phyloP scores from a whole-genome alignment of 2,797 vertebrate species.

The Phaenicophaeus curvirostris region DNA sequence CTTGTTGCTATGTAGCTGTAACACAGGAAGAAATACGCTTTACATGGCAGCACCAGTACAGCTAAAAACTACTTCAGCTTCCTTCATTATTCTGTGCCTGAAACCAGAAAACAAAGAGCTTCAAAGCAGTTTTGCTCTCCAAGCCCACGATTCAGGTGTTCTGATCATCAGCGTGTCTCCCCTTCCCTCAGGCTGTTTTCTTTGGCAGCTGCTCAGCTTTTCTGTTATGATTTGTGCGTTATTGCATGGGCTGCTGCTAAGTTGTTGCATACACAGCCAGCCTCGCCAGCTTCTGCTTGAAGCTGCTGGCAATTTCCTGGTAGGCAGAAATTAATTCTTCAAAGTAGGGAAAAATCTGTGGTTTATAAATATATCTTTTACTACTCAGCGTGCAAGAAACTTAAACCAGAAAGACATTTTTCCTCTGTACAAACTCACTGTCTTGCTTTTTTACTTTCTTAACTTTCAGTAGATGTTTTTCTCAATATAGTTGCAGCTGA shows the following conservation, averaged over 20 bases:
- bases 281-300: slow-evolving; percentile 11
- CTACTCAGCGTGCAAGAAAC: background rate
- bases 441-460: background rate
- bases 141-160: slow-evolving; percentile 12
- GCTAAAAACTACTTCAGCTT: background rate
- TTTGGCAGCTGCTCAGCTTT: slow-evolving; percentile 51
- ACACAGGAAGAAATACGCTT: background rate
- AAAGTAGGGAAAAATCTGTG: background rate
- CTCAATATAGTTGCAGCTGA: background rate
- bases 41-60: background rate
- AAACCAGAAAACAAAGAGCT: slow-evolving; percentile 3
- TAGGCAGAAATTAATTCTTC: slow-evolving; percentile 17
- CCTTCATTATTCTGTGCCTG: background rate
- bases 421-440: background rate
- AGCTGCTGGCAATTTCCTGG: slow-evolving; percentile 30
- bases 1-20: background rate
- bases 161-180: background rate
- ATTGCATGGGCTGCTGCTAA: background rate
- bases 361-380: background rate
- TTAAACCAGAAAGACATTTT: background rate
- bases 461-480: background rate
- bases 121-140: background rate
- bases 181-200: slow-evolving; percentile 7
- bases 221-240: slow-evolving; percentile 34
- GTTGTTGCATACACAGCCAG: background rate